Base-by-base conservation (phyloP, 1,140 invertebrate genomes). In the Drosophila parabipectinata region DNA sequence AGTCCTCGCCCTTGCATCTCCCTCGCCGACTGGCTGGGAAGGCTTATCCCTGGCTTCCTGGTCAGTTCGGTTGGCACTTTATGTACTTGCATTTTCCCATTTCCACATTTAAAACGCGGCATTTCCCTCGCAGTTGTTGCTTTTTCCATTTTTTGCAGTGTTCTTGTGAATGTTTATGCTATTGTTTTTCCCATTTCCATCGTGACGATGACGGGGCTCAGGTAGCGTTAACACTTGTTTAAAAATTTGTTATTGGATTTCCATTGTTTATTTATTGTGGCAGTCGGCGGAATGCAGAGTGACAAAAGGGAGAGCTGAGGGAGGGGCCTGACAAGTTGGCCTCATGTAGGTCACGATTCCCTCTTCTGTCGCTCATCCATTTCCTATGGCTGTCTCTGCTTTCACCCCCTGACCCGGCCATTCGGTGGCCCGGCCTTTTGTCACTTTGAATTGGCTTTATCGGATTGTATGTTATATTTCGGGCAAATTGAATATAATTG, bases 401-500 rank as follows among this genome's bases (percentile, higher is more conserved):
- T 47, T 60, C 24, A 7, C 26, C 5, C 26, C 26, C 26, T 21
- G 10, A n/a, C 34, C 56, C 48, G 41, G 26, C 26, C 26, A 12
- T 32, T 34, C 72, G 26, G 53, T 24, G 32, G 69, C 48, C 37
- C 2, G 21, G 21, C 21, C 79, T 72, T 57, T 72, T 84, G 77
- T 77, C 81, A 81, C 77, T 87, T 76, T 54, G 62, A 57, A 66
- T 79, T 88, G 83, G 75, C 75, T 82, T 89, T 88, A 89, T 88
- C 79, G 63, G 83, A 87, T 88, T 88, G 63, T 57, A 68, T 63
- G 76, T 87, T 83, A 89, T 87, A 87, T 87, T 66, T 68, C 75
- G 72, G 83, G 73, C 83, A 87, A 87, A 87, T 87, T 87, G 83
- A 87, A 87, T 87, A 79, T 85, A 87, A 87, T 83, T 87, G 83